Evolutionary conservation across 1,140 invertebrate genomes (phyloP).

Genomic region (Ceratosolen solmsi): DNA sequence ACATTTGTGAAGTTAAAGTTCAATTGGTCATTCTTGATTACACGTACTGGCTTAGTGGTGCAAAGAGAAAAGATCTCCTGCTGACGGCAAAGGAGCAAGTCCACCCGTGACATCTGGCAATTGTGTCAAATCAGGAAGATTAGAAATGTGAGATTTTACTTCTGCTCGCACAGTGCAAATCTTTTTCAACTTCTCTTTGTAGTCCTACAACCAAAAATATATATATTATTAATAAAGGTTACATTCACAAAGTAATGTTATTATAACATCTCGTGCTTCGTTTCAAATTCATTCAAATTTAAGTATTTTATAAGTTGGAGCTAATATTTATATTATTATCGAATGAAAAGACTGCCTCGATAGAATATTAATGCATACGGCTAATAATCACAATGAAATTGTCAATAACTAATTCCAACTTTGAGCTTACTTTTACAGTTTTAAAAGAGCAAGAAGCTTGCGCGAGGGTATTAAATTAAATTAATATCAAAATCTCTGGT

Average conservation of each 20-base stretch:
- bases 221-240: neutral
- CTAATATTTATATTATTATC: too few relatives aligned
- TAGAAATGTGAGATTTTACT: conserved; percentile 92
- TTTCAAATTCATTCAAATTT: too few relatives aligned
- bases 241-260: too few relatives aligned
- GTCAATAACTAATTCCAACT: too few relatives aligned
- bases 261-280: too few relatives aligned
- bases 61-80: conserved; percentile 91
- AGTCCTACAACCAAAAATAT: conserved; percentile 79
- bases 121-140: conserved; percentile 92
- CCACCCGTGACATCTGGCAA: conserved; percentile 92
- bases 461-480: too few relatives aligned
- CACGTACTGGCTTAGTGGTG: conserved; percentile 60
- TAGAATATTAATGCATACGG: too few relatives aligned
- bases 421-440: too few relatives aligned
- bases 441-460: too few relatives aligned
- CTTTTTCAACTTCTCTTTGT: conserved; percentile 89
- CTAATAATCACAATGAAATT: too few relatives aligned
- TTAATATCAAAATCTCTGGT: conserved; percentile 51
- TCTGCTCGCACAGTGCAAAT: conserved; percentile 88
- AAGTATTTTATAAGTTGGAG: too few relatives aligned
- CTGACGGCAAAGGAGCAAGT: conserved; percentile 91
- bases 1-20: conserved; percentile 27
- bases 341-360: too few relatives aligned
- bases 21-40: conserved; percentile 7